Base-by-base conservation (phyloP, 2,888 invertebrate species). In the Phyto melanocephala region DNA sequence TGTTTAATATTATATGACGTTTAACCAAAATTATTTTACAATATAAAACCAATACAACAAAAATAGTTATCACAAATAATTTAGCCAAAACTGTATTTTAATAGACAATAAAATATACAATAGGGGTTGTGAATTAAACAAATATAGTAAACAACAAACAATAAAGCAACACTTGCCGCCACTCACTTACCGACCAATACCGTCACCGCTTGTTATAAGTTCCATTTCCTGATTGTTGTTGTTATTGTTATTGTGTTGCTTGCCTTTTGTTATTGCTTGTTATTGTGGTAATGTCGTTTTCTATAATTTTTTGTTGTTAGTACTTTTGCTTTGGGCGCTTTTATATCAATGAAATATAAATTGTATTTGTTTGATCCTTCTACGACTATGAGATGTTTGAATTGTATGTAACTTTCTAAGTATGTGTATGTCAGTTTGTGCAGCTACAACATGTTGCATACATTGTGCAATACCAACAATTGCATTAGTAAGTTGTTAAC, bases 131-230 rank as follows among this genome's bases (percentile, higher is more conserved):
- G n/a, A n/a, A n/a, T n/a, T n/a, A n/a, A n/a, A n/a, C n/a, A n/a
- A n/a, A n/a, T n/a, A 62, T 62, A 72, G 37, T 50, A 74, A 65
- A 42, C 28, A 70, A 63, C 37, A 54, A 76, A 76, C 78, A 78
- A 81, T 78, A 78, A 78, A 78, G 78, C 65, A 81, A 70, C 78
- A 81, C 68, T 78, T 81, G 81, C 81, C 81, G 81, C 70, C 78
- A 78, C 70, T 81, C 74, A 75, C 42, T 70, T 45, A 74, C 78
- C 52, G 71, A 70, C 74, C 74, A 71, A 71, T 76, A 52, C 70
- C 76, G 76, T 52, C 63, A 81, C 78, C 74, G 78, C 81, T 78
- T 81, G 78, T 63, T 78, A 71, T 50, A 75, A 67, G 70, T 65
- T 78, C 63, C 81, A 78, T 78, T 81, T 81, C 81, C 81, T 81